Evolutionary conservation across 2,888 invertebrate species (phyloP).

Genomic region (Timema cristinae): DNA sequence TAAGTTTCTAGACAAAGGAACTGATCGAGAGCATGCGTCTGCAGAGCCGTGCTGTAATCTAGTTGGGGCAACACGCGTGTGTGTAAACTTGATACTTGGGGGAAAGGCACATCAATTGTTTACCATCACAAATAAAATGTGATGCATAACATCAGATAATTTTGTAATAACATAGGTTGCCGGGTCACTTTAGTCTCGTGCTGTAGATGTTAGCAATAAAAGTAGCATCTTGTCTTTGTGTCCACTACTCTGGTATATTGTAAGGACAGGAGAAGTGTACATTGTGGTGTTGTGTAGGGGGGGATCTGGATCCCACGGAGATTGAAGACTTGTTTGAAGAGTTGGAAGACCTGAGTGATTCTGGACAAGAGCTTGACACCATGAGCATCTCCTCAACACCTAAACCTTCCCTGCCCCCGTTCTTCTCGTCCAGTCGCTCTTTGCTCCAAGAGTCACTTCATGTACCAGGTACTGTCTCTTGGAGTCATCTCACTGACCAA

Average conservation of each 20-base stretch:
- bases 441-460: constrained; percentile 53
- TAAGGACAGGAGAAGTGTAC: background rate
- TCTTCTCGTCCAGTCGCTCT: constrained; percentile 88
- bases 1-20: too few relatives aligned
- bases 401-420: constrained; percentile 91
- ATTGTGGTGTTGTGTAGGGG: constrained; percentile 47
- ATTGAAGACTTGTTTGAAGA: constrained; percentile 95
- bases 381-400: constrained; percentile 96
- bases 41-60: too few relatives aligned
- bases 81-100: too few relatives aligned
- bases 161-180: too few relatives aligned
- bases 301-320: constrained; percentile 66
- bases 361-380: constrained; percentile 91
- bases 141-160: too few relatives aligned
- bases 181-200: background rate
- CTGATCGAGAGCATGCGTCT: too few relatives aligned
- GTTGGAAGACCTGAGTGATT: constrained; percentile 92
- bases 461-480: constrained; percentile 36
- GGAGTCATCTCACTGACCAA: too few relatives aligned
- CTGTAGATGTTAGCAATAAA: background rate
- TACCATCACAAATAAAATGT: too few relatives aligned
- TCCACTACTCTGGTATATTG: background rate
- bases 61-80: too few relatives aligned
- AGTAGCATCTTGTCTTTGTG: background rate
- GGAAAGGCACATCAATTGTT: too few relatives aligned